These are phyloP conservation scores for Maniola hyperantus DNA, from an alignment of 2,888 invertebrate species.

Conservation along the genomic window DNA sequence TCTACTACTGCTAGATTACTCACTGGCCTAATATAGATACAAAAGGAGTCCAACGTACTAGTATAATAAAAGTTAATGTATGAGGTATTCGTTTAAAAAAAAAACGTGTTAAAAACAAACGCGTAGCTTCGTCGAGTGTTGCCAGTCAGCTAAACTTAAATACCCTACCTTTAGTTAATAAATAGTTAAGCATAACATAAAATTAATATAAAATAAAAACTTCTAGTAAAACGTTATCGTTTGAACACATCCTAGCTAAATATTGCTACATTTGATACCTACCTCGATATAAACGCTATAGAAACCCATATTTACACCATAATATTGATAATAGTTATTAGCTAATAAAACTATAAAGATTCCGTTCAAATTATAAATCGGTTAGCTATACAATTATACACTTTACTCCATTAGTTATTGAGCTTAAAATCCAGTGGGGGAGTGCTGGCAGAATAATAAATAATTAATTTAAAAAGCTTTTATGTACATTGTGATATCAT, in stretches of 20 bases:
- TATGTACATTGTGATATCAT: conserved; percentile 17
- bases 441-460: conserved; percentile 7
- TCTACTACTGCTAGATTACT: no score
- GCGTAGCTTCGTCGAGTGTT: conserved; percentile 47
- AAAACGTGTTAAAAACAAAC: conserved; percentile 35
- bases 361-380: conserved; percentile 50
- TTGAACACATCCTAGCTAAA: conserved; percentile 81
- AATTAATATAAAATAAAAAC: conserved; percentile 59
- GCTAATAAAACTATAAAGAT: conserved; percentile 55
- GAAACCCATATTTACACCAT: conserved; percentile 67
- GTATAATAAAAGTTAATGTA: background rate
- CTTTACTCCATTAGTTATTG: conserved; percentile 43
- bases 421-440: conserved; percentile 36
- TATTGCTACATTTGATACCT: conserved; percentile 70
- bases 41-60: background rate
- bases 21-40: no score
- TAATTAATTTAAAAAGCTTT: conserved; percentile 10
- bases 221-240: conserved; percentile 63
- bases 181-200: conserved; percentile 75
- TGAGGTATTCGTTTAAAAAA: conserved; percentile 58
- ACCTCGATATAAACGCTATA: conserved; percentile 71
- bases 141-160: conserved; percentile 36
- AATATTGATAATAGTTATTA: conserved; percentile 45
- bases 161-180: conserved; percentile 55
- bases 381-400: conserved; percentile 48